Evolutionary conservation across 2,888 invertebrate species (phyloP).

Genomic region (Toxonevra muliebris): DNA sequence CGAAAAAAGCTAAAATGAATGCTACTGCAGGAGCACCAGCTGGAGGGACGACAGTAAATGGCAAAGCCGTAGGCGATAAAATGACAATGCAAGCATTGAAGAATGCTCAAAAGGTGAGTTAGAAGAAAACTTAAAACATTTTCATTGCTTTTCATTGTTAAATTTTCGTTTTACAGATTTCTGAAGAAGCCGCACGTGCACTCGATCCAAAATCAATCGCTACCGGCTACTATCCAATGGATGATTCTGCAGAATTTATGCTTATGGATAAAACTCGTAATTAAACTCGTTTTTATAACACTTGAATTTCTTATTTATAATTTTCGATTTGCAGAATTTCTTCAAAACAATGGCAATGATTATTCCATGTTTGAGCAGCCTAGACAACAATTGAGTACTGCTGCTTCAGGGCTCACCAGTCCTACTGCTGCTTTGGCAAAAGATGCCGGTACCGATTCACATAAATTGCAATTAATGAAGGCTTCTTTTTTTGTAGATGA

Average conservation of each 20-base stretch:
- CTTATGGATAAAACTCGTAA: conserved; percentile 60
- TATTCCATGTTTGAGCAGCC: conserved; percentile 53
- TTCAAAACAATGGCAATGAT: conserved; percentile 50
- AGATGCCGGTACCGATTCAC: conserved; percentile 72
- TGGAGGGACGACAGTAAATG: conserved; percentile 9
- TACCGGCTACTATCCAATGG: conserved; percentile 49
- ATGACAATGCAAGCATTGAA: conserved; percentile 45
- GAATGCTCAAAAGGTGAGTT: conserved; percentile 46
- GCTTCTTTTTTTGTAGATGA: conserved; percentile 73
- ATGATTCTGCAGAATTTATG: conserved; percentile 56
- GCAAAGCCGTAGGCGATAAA: conserved; percentile 40
- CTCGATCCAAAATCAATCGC: conserved; percentile 51
- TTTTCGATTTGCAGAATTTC: conserved; percentile 48
- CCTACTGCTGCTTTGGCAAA: conserved; percentile 73
- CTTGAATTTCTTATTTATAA: neutral
- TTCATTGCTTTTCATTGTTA: neutral
- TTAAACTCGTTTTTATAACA: conserved; percentile 18
- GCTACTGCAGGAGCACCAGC: conserved; percentile 30
- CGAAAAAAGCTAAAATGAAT: conserved; percentile 61
- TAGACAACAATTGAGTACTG: conserved; percentile 28
- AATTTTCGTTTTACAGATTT: conserved; percentile 31
- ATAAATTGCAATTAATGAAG: conserved; percentile 84
- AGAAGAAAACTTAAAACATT: neutral
- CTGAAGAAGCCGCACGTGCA: conserved; percentile 50
- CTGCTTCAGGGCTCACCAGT: conserved; percentile 60